Evolutionary conservation across 1,140 invertebrate species (phyloP).

Genomic region (Drosophila persimilis): DNA sequence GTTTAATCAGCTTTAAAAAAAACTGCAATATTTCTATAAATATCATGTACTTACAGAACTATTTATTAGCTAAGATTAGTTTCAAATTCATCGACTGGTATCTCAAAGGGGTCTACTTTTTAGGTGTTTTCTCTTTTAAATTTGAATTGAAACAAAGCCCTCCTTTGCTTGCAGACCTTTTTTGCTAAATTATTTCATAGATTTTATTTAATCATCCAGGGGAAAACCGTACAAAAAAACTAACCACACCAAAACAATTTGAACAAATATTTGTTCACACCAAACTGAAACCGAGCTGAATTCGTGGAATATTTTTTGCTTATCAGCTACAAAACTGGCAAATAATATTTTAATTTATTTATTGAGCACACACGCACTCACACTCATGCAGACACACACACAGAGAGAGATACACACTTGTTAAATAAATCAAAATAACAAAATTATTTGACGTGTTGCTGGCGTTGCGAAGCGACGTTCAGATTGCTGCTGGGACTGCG

Average conservation of each 20-base stretch:
- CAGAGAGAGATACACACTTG: conserved; percentile 21
- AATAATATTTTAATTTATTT: conserved; percentile 79
- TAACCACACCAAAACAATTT: neutral
- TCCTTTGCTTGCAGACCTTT: too few species aligned
- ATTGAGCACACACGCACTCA: conserved; percentile 47
- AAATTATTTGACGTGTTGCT: conserved; percentile 61
- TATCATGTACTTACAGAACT: too few species aligned
- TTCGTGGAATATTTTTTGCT: conserved; percentile 30
- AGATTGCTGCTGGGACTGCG: conserved; percentile 11
- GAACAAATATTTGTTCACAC: conserved; percentile 13
- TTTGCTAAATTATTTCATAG: neutral
- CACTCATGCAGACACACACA: conserved; percentile 10
- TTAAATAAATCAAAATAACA: conserved; percentile 73
- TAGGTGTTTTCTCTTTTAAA: too few species aligned
- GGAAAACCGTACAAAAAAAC: neutral
- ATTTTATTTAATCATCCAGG: neutral
- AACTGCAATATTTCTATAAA: too few species aligned
- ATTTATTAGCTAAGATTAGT: too few species aligned
- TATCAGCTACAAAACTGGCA: conserved; percentile 63
- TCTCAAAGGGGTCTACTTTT: too few species aligned
- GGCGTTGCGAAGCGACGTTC: conserved; percentile 16
- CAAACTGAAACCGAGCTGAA: neutral
- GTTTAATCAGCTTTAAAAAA: too few species aligned
- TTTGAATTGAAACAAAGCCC: too few species aligned
- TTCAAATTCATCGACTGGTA: too few species aligned